Evolutionary conservation across 1,140 invertebrate species (phyloP).

Genomic region (Temnothorax curvispinosus): DNA sequence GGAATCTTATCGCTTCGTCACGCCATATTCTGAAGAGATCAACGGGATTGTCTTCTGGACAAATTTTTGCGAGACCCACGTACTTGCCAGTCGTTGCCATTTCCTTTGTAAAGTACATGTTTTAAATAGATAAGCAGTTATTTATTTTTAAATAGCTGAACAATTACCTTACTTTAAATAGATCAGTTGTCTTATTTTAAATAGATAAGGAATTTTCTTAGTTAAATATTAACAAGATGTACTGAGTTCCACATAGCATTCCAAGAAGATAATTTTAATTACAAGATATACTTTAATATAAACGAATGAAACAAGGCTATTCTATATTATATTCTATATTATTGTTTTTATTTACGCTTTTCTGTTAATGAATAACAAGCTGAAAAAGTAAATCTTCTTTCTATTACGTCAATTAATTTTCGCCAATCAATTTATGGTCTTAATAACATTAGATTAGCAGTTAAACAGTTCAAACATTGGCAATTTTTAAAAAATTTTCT

Average conservation of each 20-base stretch:
- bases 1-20: constrained; percentile 76
- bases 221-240: neutral
- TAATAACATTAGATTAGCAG: neutral
- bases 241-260: neutral
- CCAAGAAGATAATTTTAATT: neutral
- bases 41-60: constrained; percentile 81
- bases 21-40: constrained; percentile 84
- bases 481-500: neutral
- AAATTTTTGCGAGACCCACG: constrained; percentile 79
- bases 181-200: neutral
- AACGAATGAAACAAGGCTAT: neutral
- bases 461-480: neutral
- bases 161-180: neutral
- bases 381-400: neutral
- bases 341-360: neutral
- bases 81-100: neutral
- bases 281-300: neutral
- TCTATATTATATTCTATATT: neutral
- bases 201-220: neutral
- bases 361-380: neutral
- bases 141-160: neutral
- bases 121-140: constrained; percentile 9
- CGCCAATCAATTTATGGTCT: neutral
- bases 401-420: neutral
- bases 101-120: constrained; percentile 16